phyloP scores from a whole-genome alignment of 2,888 invertebrate species.

The Muschampia plurimacula region DNA sequence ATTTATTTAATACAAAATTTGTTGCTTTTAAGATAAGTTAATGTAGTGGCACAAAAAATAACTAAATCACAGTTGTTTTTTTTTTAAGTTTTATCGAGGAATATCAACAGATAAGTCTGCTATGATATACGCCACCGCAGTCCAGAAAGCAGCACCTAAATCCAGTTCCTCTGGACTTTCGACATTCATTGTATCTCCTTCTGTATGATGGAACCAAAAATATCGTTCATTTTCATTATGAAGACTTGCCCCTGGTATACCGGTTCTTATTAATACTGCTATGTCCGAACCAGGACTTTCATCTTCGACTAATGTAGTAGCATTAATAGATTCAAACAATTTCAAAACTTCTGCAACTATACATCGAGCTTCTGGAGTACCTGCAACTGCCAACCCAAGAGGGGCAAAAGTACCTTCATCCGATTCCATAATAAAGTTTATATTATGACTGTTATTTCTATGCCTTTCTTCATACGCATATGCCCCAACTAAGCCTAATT shows the following conservation, averaged over 20 bases:
- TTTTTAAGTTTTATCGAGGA: conserved; percentile 76
- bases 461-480: conserved; percentile 87
- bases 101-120: conserved; percentile 90
- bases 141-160: conserved; percentile 91
- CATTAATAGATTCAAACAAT: conserved; percentile 88
- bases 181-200: conserved; percentile 92
- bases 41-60: background rate
- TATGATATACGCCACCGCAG: conserved; percentile 91
- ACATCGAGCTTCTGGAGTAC: conserved; percentile 87
- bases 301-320: conserved; percentile 84
- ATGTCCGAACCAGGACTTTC: conserved; percentile 90
- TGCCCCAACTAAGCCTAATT: conserved; percentile 90
- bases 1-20: conserved; percentile 9
- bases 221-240: conserved; percentile 90
- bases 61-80: no score
- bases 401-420: conserved; percentile 93
- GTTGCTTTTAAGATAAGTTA: conserved; percentile 7
- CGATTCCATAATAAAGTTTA: conserved; percentile 93
- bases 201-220: conserved; percentile 91
- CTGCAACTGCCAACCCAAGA: conserved; percentile 88
- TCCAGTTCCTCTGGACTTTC: conserved; percentile 89
- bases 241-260: conserved; percentile 90
- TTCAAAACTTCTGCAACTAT: conserved; percentile 87
- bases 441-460: conserved; percentile 82
- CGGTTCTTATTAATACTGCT: conserved; percentile 84